Conservation (phyloP, 2,113 vertebrate genomes). For the Lepisosteus osseus region DNA sequence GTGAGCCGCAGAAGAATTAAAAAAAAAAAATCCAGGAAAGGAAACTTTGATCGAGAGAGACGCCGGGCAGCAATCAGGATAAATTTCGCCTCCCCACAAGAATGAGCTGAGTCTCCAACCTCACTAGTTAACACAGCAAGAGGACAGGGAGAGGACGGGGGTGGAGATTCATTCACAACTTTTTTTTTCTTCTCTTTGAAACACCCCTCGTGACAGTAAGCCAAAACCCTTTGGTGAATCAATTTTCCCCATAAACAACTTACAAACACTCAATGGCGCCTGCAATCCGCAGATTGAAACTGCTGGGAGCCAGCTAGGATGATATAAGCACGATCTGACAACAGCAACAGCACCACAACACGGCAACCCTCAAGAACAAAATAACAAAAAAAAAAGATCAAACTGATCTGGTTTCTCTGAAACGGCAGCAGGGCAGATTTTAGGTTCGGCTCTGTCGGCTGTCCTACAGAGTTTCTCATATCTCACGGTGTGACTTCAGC, state of each 20-base stretch:
- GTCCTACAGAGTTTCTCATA: not conserved
- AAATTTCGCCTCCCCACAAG: slow-evolving; percentile 46
- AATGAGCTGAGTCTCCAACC: slow-evolving; percentile 38
- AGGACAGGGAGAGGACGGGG: slow-evolving; percentile 35
- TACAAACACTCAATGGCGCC: slow-evolving; percentile 61
- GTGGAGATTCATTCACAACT: slow-evolving; percentile 57
- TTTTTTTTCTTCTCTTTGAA: slow-evolving; percentile 20
- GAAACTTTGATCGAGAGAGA: slow-evolving; percentile 49
- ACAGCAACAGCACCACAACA: not conserved
- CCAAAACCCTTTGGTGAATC: slow-evolving; percentile 60
- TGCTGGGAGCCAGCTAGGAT: slow-evolving; percentile 15
- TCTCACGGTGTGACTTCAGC: not conserved
- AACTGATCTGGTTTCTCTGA: not conserved
- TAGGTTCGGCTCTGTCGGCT: too few relatives aligned
- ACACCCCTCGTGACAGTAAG: slow-evolving; percentile 23
- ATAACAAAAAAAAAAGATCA: slow-evolving; percentile 14
- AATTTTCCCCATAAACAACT: slow-evolving; percentile 60
- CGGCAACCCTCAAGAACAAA: slow-evolving; percentile 12
- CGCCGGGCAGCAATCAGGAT: slow-evolving; percentile 48
- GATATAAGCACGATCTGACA: not conserved
- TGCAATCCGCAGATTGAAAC: slow-evolving; percentile 31
- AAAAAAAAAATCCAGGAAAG: slow-evolving; percentile 28
- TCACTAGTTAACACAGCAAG: slow-evolving; percentile 36
- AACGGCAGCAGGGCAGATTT: too few relatives aligned
- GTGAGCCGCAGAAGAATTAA: slow-evolving; percentile 42